A percentile compares a stretch with the other conserved stretches of the same genome.
phyloP scores from a whole-genome alignment of 2,888 invertebrate genomes.

The Netelia melanura region DNA sequence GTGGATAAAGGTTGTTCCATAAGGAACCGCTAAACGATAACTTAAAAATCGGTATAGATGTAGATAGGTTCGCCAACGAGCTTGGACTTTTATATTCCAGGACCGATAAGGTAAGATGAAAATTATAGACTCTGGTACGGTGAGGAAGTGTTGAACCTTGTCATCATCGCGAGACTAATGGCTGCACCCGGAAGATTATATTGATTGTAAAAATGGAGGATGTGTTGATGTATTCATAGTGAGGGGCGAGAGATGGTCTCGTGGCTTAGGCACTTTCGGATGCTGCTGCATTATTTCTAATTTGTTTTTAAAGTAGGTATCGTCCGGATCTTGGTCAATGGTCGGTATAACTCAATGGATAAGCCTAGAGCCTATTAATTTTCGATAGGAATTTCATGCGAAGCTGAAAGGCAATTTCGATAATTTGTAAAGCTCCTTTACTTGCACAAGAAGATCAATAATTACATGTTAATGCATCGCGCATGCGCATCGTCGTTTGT shows the following conservation, averaged over 20 bases:
- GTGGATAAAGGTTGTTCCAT: conserved; percentile 30
- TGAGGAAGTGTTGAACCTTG: background rate
- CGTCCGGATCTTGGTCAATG: background rate
- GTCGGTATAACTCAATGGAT: too few relatives aligned
- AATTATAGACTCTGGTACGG: background rate
- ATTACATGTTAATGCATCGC: conserved; percentile 20
- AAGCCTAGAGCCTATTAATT: background rate
- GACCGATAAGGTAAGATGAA: background rate
- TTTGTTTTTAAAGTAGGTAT: background rate
- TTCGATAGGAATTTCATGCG: background rate
- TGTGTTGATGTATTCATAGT: background rate
- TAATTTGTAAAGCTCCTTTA: background rate
- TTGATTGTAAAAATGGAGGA: background rate
- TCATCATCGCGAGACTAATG: background rate
- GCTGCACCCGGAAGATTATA: background rate
- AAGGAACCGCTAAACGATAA: conserved; percentile 34
- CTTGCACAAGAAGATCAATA: conserved; percentile 10
- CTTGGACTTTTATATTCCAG: background rate
- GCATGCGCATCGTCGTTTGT: background rate
- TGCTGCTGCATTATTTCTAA: background rate
- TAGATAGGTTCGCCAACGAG: background rate
- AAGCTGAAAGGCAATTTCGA: background rate
- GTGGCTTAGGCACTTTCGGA: background rate
- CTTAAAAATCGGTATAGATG: conserved; percentile 19
- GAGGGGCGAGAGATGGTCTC: background rate